Evolutionary conservation across 2,888 invertebrate species (phyloP), one percentile per base, ranked within the genome.

Genomic region (Diploptera punctata): DNA sequence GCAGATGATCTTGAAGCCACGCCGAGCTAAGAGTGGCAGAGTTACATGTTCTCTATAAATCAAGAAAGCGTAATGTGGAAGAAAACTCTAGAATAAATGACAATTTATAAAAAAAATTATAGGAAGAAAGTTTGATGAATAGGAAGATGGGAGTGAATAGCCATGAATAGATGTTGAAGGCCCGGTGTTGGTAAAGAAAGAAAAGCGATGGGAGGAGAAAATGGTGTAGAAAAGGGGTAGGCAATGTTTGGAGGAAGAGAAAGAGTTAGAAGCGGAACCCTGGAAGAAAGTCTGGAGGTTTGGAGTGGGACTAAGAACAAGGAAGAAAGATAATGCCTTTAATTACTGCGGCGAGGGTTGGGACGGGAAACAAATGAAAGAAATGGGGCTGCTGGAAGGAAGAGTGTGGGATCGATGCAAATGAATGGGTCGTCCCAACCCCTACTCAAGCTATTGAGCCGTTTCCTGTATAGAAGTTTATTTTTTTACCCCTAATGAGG

Each of bases 261-360:
- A 54, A 21, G 26, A 26, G 54, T 54, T 54, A 54, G 57, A 33
- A 33, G 57, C 57, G n/a, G n/a, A n/a, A 29, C 26, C 7, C 24
- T 10, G 21, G 57, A 57, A 57, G 24, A 57, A 33, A 57, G 57
- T n/a, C 57, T 29, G n/a, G n/a, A n/a, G n/a, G n/a, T n/a, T n/a
- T n/a, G n/a, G n/a, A n/a, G n/a, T n/a, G 29, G 57, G 57, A 26
- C 13, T n/a, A 57, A 33, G 26, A 70, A 65, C 49, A 49, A 70
- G 38, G 57, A 29, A 49, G 21, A 49, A 33, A 54, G 54, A 67
- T 52, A 67, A 67, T 67, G 49, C 71, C 61, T 70, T 62, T 62
- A 70, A 70, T 70, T 62, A 52, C 61, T 61, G 68, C 54, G 29
- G 24, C 52, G 52, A 24, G 24, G n/a, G n/a, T 2, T 10, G 18